phyloP scores from a whole-genome alignment of 2,797 vertebrate species.

The Geotrypetes seraphini region DNA sequence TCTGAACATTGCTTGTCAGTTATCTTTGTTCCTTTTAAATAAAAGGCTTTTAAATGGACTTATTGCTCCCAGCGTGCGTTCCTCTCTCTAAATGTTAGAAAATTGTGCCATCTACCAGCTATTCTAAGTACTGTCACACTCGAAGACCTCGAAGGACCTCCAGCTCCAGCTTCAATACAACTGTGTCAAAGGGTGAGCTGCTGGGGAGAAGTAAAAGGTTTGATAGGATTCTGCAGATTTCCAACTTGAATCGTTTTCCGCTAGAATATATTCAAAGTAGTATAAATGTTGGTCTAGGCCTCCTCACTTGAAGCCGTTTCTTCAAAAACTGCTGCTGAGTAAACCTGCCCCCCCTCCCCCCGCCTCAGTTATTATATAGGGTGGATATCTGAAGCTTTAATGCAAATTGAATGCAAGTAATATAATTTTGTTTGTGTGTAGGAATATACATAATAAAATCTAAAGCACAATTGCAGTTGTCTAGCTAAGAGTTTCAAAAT shows the following conservation, averaged over 20 bases:
- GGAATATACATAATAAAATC: too few species aligned
- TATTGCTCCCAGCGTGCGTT: constrained; percentile 63
- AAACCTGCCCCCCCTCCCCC: too few species aligned
- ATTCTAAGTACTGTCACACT: constrained; percentile 90
- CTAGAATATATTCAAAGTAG: constrained; percentile 30
- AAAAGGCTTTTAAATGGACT: constrained; percentile 75
- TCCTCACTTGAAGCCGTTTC: constrained; percentile 15
- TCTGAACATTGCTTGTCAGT: constrained; percentile 66
- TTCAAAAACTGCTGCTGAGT: too few species aligned
- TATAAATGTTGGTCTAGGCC: constrained; percentile 21
- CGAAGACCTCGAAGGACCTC: constrained; percentile 73
- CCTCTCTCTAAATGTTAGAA: constrained; percentile 93
- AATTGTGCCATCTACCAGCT: constrained; percentile 99
- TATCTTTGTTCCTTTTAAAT: constrained; percentile 78
- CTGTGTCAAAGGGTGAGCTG: constrained; percentile 50
- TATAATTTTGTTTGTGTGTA: too few species aligned
- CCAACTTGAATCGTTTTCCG: constrained; percentile 31
- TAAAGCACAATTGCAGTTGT: too few species aligned
- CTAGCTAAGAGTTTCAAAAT: too few species aligned
- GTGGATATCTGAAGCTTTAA: too few species aligned
- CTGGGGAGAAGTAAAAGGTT: constrained; percentile 33
- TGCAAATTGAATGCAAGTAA: too few species aligned
- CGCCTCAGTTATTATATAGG: too few species aligned
- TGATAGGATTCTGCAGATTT: constrained; percentile 43
- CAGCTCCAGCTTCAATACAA: constrained; percentile 66